Conservation (phyloP, 1,140 invertebrate genomes). For the Pseudoatta argentina region DNA sequence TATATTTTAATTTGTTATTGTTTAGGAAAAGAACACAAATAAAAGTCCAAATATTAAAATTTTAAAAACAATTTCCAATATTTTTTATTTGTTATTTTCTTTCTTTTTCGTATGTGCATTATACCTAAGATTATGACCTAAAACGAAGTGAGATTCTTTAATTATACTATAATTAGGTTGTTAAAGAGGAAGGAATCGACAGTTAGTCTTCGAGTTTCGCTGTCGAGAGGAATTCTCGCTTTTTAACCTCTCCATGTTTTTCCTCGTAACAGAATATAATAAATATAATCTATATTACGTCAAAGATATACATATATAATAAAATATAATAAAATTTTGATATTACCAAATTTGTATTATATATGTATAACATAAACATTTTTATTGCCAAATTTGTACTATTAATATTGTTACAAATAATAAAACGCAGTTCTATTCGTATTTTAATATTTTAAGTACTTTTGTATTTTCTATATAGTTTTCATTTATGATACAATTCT, state of each 20-base stretch:
- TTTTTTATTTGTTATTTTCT: conserved; percentile 10
- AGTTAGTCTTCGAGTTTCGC: background rate
- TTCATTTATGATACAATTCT: background rate
- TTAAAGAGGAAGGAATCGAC: background rate
- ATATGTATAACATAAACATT: background rate
- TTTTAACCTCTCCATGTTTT: background rate
- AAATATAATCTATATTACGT: background rate
- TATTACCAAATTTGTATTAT: background rate
- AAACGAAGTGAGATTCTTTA: background rate
- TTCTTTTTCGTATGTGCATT: background rate
- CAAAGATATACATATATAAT: background rate
- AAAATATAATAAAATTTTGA: background rate
- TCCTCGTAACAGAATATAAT: background rate
- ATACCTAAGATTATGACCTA: background rate
- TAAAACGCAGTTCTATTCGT: background rate
- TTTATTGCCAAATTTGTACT: background rate
- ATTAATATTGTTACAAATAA: background rate
- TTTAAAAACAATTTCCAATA: background rate
- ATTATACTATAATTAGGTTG: background rate
- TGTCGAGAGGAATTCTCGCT: background rate
- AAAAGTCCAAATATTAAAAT: background rate
- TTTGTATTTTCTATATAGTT: background rate
- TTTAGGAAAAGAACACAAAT: background rate
- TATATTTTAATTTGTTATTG: too few relatives aligned
- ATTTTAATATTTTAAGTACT: conserved; percentile 9